These are phyloP conservation scores for Mungos mungo DNA, from an alignment of 2,113 vertebrate genomes.

Conservation along the genomic window DNA sequence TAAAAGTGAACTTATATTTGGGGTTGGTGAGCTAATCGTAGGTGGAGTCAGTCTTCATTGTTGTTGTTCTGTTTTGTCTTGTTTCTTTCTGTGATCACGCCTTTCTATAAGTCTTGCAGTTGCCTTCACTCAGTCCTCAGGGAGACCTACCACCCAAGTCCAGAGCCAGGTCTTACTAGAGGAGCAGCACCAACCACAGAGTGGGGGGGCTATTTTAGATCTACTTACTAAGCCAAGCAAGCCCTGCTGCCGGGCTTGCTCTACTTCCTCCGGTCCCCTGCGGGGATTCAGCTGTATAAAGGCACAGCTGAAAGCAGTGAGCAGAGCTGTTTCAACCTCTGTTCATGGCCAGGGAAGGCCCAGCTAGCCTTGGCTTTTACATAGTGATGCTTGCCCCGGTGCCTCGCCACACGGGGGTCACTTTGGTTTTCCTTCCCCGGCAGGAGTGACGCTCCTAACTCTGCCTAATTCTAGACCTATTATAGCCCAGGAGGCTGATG, in stretches of 20 bases:
- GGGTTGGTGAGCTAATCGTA: not conserved
- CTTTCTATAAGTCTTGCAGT: not conserved
- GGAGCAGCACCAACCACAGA: not conserved
- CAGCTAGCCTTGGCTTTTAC: not conserved
- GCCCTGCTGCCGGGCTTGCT: not conserved
- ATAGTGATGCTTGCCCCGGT: not conserved
- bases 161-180: not conserved
- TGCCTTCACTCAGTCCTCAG: not conserved
- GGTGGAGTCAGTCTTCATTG: not conserved
- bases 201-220: not conserved
- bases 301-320: not conserved
- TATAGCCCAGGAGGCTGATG: not conserved
- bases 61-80: not conserved
- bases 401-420: not conserved
- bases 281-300: not conserved
- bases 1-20: not conserved
- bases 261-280: not conserved
- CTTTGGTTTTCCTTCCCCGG: conserved; percentile 16
- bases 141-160: not conserved
- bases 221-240: not conserved
- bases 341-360: conserved; percentile 15
- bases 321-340: conserved; percentile 10
- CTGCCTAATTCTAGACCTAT: conserved; percentile 54
- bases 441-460: not conserved
- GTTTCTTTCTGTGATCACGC: not conserved